Conservation (phyloP, 1,140 invertebrate genomes). For the Stegodyphus mimosarum region DNA sequence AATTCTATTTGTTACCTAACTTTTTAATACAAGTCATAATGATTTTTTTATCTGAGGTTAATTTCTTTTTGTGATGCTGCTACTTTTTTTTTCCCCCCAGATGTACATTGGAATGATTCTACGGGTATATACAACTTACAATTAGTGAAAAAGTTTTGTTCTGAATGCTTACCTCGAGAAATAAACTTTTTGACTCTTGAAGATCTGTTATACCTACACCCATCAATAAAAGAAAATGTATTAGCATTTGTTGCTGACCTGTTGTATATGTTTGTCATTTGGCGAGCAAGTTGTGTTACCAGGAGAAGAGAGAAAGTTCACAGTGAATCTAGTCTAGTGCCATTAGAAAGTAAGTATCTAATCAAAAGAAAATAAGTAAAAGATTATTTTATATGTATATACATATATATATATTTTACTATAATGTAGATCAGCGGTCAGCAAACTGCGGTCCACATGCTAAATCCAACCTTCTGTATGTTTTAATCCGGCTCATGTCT, state of each 20-base stretch:
- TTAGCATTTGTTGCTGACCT: conserved; percentile 94
- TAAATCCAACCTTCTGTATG: too few species aligned
- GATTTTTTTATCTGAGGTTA: too few species aligned
- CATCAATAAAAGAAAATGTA: conserved; percentile 92
- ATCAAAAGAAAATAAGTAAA: too few species aligned
- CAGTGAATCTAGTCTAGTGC: conserved; percentile 42
- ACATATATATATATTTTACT: too few species aligned
- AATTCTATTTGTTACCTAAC: too few species aligned
- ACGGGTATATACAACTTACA: conserved; percentile 87
- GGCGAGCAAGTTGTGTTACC: conserved; percentile 88
- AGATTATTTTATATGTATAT: too few species aligned
- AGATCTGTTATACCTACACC: conserved; percentile 94
- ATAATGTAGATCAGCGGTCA: too few species aligned
- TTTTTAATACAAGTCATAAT: too few species aligned
- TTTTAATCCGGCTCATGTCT: too few species aligned
- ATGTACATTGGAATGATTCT: conserved; percentile 70
- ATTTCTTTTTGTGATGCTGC: too few species aligned
- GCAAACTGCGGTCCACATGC: too few species aligned
- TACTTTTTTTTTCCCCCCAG: conserved; percentile 66
- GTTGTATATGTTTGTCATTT: conserved; percentile 94
- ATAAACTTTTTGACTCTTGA: conserved; percentile 96
- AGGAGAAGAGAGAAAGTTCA: conserved; percentile 76
- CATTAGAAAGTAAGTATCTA: conserved; percentile 25
- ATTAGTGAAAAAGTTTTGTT: conserved; percentile 89
- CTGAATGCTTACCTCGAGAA: conserved; percentile 81